phyloP scores from a whole-genome alignment of 2,888 invertebrate species.

The Epinotia nisella region DNA sequence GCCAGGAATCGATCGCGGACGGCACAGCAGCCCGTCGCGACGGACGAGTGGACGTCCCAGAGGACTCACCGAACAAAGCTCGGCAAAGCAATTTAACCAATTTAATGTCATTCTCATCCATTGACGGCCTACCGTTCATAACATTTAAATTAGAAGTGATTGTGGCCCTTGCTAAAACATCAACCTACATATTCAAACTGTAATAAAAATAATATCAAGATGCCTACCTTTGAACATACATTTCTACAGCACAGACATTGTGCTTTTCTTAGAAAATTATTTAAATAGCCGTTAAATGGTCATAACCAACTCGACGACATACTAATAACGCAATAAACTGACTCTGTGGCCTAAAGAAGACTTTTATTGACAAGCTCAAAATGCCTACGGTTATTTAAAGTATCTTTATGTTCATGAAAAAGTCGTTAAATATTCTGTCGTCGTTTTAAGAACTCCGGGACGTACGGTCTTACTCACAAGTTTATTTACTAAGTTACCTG shows the following conservation, averaged over 20 bases:
- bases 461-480: conserved; percentile 30
- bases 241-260: conserved; percentile 45
- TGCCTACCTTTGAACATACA: conserved; percentile 31
- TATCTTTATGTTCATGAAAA: conserved; percentile 43
- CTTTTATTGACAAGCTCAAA: conserved; percentile 56
- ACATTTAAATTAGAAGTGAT: conserved; percentile 80
- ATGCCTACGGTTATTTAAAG: conserved; percentile 44
- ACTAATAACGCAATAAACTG: conserved; percentile 72
- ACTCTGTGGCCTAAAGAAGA: conserved; percentile 59
- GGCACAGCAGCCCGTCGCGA: conserved; percentile 53
- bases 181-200: conserved; percentile 3
- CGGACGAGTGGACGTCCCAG: conserved; percentile 65
- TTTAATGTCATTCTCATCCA: conserved; percentile 81
- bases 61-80: conserved; percentile 73
- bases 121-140: conserved; percentile 78
- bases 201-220: conserved; percentile 9
- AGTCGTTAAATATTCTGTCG: conserved; percentile 44
- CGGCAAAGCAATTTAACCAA: conserved; percentile 82
- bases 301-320: conserved; percentile 68
- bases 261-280: conserved; percentile 71
- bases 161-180: conserved; percentile 69
- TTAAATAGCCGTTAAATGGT: conserved; percentile 71
- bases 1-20: conserved; percentile 59
- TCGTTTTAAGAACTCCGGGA: conserved; percentile 35
- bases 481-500: conserved; percentile 39